Evolutionary conservation across 1,140 invertebrate species (phyloP).

Genomic region (Patella vulgata): DNA sequence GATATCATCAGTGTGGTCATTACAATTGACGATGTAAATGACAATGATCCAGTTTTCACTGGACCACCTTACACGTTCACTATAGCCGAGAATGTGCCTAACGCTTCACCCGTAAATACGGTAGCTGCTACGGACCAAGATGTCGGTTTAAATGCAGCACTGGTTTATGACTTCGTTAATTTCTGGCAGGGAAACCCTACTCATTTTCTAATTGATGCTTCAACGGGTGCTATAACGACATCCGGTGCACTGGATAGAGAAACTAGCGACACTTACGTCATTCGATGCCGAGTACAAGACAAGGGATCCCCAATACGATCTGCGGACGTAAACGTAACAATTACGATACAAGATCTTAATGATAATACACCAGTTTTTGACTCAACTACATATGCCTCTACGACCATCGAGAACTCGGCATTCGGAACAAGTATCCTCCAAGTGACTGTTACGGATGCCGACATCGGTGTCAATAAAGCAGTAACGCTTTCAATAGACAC

Average conservation of each 20-base stretch:
- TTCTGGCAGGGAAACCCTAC: slow-evolving; percentile 27
- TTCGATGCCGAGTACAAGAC: slow-evolving; percentile 39
- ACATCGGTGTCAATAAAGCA: slow-evolving; percentile 48
- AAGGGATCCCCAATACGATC: slow-evolving; percentile 28
- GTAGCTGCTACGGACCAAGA: slow-evolving; percentile 92
- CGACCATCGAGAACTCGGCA: slow-evolving; percentile 88
- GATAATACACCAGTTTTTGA: slow-evolving; percentile 65
- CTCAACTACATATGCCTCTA: slow-evolving; percentile 67
- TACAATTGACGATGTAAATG: slow-evolving; percentile 77
- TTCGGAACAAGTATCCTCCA: slow-evolving; percentile 84
- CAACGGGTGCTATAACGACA: slow-evolving; percentile 34
- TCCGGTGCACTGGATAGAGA: slow-evolving; percentile 38
- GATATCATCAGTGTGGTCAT: slow-evolving; percentile 44
- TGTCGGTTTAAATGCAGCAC: slow-evolving; percentile 81
- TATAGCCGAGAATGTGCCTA: slow-evolving; percentile 76
- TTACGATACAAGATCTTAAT: slow-evolving; percentile 54
- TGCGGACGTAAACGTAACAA: slow-evolving; percentile 38
- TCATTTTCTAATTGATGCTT: slow-evolving; percentile 26
- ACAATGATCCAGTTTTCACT: slow-evolving; percentile 51
- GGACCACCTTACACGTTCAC: slow-evolving; percentile 37
- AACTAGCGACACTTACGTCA: slow-evolving; percentile 29
- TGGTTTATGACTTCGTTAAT: slow-evolving; percentile 66
- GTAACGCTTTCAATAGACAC: slow-evolving; percentile 81
- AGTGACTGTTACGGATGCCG: slow-evolving; percentile 72
- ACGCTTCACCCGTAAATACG: slow-evolving; percentile 79